Conservation (phyloP, 2,888 invertebrate genomes). For the Panzeria rudis region DNA sequence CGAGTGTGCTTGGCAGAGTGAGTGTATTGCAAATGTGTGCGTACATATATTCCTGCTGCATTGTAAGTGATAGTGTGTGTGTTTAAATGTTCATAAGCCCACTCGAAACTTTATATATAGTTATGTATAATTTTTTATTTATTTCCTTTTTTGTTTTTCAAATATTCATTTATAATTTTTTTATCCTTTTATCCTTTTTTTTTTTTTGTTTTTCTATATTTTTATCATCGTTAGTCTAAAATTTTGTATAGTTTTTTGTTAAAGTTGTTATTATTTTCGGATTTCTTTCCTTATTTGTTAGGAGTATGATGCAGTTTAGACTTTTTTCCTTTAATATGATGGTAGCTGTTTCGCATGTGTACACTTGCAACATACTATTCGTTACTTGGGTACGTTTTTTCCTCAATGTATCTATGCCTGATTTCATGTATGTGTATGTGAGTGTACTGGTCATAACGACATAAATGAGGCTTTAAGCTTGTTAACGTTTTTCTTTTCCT, state of each 20-base stretch:
- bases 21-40: constrained; percentile 63
- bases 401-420: constrained; percentile 3
- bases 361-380: background rate
- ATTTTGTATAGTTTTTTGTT: constrained; percentile 48
- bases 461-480: constrained; percentile 80
- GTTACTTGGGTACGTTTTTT: background rate
- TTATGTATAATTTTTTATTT: constrained; percentile 38
- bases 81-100: constrained; percentile 73
- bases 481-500: constrained; percentile 75
- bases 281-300: constrained; percentile 28
- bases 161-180: constrained; percentile 58
- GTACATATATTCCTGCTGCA: constrained; percentile 60
- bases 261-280: constrained; percentile 58
- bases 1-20: constrained; percentile 36
- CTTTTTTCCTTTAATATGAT: background rate
- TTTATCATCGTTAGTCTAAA: constrained; percentile 52
- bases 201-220: constrained; percentile 10
- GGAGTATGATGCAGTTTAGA: constrained; percentile 29
- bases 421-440: constrained; percentile 17
- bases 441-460: constrained; percentile 74
- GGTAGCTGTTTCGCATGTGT: constrained; percentile 30
- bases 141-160: constrained; percentile 28
- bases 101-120: constrained; percentile 64
- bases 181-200: constrained; percentile 13
- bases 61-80: constrained; percentile 65